Conservation (phyloP, 2,888 invertebrate genomes). For the Lasioglossum pauxillum region DNA sequence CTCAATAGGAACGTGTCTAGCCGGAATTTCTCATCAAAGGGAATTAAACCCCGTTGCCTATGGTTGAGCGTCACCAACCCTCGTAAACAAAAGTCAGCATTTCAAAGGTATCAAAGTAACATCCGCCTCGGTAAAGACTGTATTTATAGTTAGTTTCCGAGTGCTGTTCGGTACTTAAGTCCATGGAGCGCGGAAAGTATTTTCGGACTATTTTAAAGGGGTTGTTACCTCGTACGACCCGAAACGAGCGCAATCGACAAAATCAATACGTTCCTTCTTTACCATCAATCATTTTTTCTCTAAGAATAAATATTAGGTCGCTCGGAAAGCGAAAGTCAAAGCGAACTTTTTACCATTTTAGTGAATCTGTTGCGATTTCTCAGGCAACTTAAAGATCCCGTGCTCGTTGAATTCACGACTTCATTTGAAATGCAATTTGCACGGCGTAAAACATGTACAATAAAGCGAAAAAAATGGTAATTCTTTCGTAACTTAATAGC, state of each 20-base stretch:
- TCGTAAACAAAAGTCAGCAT: slow-evolving; percentile 57
- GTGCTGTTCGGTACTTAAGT: slow-evolving; percentile 56
- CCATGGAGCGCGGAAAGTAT: slow-evolving; percentile 52
- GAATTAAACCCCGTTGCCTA: slow-evolving; percentile 46
- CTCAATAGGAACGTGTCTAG: slow-evolving; percentile 23
- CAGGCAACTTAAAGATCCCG: too few species aligned
- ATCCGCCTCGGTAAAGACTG: slow-evolving; percentile 47
- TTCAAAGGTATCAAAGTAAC: slow-evolving; percentile 60
- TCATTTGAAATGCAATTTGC: too few species aligned
- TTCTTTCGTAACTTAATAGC: too few species aligned
- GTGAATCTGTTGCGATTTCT: too few species aligned
- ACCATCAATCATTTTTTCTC: too few species aligned
- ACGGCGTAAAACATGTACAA: too few species aligned
- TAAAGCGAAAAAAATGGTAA: too few species aligned
- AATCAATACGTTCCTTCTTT: neutral
- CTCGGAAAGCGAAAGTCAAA: too few species aligned
- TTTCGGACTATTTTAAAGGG: slow-evolving; percentile 55
- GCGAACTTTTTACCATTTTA: too few species aligned
- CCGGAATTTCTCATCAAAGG: slow-evolving; percentile 47
- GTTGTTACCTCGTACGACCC: slow-evolving; percentile 37
- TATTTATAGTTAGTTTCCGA: slow-evolving; percentile 59
- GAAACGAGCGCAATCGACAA: slow-evolving; percentile 34
- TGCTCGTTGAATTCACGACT: too few species aligned
- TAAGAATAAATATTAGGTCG: too few species aligned
- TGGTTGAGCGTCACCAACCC: slow-evolving; percentile 38